Percentiles rank a stretch among this genome's conserved stretches.
These are phyloP conservation scores for Seriola dumerili DNA, from an alignment of 2,113 vertebrate species.

Conservation along the genomic window DNA sequence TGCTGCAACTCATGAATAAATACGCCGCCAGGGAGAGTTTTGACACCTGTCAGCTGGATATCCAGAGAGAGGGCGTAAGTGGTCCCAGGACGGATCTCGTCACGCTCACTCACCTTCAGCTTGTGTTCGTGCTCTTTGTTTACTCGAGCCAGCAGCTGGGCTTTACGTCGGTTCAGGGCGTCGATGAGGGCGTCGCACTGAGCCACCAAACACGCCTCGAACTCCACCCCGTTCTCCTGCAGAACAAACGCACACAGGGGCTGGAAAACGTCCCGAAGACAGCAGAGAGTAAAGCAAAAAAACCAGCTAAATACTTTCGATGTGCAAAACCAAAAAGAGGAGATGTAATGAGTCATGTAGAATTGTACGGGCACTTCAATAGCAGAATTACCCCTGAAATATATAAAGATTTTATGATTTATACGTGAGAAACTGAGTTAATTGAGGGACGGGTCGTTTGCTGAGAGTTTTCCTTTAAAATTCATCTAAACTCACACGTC, in stretches of 20 bases:
- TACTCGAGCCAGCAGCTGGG: conserved; percentile 93
- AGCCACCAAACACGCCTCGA: conserved; percentile 97
- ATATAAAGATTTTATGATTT: too few species aligned
- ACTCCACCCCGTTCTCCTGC: conserved; percentile 98
- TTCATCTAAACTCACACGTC: background rate
- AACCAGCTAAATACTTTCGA: too few species aligned
- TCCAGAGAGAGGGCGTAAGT: background rate
- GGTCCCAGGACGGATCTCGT: background rate
- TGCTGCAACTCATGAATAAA: too few species aligned
- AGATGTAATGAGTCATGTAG: too few species aligned
- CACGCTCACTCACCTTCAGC: conserved; percentile 87
- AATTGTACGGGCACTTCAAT: too few species aligned
- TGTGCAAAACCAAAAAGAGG: too few species aligned
- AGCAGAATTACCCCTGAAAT: too few species aligned
- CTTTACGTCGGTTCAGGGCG: conserved; percentile 95
- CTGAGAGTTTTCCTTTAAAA: background rate
- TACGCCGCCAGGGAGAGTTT: background rate
- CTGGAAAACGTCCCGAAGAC: background rate
- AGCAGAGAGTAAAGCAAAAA: too few species aligned
- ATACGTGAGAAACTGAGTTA: background rate
- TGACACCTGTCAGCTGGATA: background rate
- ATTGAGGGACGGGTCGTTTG: background rate
- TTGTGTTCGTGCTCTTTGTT: conserved; percentile 99
- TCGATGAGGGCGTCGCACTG: conserved; percentile 99
- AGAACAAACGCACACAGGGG: background rate